These are phyloP conservation scores for Bicyclus anynana DNA, from an alignment of 1,140 invertebrate genomes.

Conservation along the genomic window DNA sequence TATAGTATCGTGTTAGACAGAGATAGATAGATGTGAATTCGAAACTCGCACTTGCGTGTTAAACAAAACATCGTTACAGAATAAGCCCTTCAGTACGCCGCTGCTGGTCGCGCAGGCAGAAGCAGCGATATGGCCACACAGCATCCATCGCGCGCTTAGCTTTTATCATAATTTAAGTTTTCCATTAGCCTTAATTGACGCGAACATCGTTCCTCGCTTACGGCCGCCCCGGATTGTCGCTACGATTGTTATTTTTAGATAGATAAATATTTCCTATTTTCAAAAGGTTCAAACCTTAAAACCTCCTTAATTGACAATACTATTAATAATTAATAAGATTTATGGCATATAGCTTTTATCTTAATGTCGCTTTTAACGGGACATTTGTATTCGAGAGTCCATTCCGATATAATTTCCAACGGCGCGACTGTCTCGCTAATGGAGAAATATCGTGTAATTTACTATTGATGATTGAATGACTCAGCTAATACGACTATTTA, in stretches of 20 bases:
- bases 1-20: no score
- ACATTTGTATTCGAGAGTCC: constrained; percentile 62
- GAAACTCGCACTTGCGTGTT: no score
- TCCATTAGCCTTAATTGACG: constrained; percentile 76
- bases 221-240: constrained; percentile 52
- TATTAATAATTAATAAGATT: constrained; percentile 73
- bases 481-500: constrained; percentile 31
- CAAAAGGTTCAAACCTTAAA: constrained; percentile 55
- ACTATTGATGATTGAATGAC: constrained; percentile 60
- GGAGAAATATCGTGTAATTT: constrained; percentile 65
- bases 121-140: constrained; percentile 44
- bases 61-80: no score
- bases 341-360: constrained; percentile 69
- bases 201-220: constrained; percentile 76
- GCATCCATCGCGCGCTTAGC: constrained; percentile 61
- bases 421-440: constrained; percentile 57
- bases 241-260: constrained; percentile 72
- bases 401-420: constrained; percentile 64
- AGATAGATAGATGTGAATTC: no score
- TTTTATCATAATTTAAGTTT: constrained; percentile 78
- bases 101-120: constrained; percentile 7
- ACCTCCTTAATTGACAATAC: constrained; percentile 68
- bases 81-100: background rate
- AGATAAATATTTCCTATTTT: constrained; percentile 73
- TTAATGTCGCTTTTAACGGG: constrained; percentile 68